A percentile compares a stretch with the other conserved stretches of the same genome.
phyloP scores from a whole-genome alignment of 2,888 invertebrate genomes.

The Drosophila robusta region DNA sequence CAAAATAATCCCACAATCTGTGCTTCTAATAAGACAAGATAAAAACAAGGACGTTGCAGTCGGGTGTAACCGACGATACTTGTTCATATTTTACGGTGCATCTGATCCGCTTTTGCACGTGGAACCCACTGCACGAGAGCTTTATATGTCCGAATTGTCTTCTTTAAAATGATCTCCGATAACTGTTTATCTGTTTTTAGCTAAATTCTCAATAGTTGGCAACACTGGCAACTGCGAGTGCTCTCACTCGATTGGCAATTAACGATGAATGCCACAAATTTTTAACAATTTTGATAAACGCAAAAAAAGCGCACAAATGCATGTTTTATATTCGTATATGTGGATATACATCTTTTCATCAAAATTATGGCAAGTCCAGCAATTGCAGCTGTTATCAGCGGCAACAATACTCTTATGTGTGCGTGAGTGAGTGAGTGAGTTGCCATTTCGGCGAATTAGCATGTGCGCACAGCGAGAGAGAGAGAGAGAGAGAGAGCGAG shows the following conservation, averaged over 20 bases:
- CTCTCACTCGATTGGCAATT: slow-evolving; percentile 32
- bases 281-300: slow-evolving; percentile 21
- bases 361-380: slow-evolving; percentile 9
- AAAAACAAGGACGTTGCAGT: neutral
- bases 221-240: slow-evolving; percentile 1
- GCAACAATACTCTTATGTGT: slow-evolving; percentile 9
- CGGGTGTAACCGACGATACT: no score
- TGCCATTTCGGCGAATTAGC: slow-evolving; percentile 36
- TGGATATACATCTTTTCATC: neutral
- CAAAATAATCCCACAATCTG: no score
- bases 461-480: neutral
- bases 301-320: slow-evolving; percentile 5
- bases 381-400: slow-evolving; percentile 47
- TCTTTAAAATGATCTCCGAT: no score
- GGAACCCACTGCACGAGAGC: no score
- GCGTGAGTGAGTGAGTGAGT: neutral
- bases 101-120: no score
- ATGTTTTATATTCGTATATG: neutral
- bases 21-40: neutral
- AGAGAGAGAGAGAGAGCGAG: neutral
- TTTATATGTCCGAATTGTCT: no score
- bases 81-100: no score
- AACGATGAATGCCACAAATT: slow-evolving; percentile 36
- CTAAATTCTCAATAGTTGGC: slow-evolving; percentile 1
- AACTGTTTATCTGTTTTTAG: neutral